Evolutionary conservation across 2,113 vertebrate genomes (phyloP).

Genomic region (Callaeas wilsoni): DNA sequence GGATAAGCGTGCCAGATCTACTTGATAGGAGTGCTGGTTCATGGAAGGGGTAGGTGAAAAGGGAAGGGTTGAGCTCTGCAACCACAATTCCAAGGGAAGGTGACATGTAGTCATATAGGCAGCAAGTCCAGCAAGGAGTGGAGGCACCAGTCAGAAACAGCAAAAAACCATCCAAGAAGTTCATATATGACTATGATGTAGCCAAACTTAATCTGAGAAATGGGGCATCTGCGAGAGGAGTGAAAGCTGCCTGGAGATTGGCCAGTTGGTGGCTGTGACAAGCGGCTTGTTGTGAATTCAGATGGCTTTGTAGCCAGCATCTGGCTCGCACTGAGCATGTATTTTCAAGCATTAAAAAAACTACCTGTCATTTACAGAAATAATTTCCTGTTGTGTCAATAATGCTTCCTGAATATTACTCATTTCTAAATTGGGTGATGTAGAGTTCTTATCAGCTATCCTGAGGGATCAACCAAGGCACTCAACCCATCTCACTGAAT

Average conservation of each 20-base stretch:
- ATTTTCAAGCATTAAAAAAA: not conserved
- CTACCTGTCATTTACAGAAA: not conserved
- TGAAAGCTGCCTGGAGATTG: not conserved
- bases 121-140: not conserved
- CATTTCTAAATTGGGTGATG: not conserved
- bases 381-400: not conserved
- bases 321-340: not conserved
- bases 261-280: not conserved
- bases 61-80: not conserved
- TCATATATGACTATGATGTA: not conserved
- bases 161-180: not conserved
- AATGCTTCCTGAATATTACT: not conserved
- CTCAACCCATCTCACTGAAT: not conserved
- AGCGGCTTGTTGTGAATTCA: not conserved
- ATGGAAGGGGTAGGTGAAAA: not conserved
- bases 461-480: not conserved
- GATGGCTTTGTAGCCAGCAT: not conserved
- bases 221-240: not conserved
- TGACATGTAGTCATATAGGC: fast-evolving
- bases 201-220: not conserved
- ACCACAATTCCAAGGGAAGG: not conserved
- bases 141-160: not conserved
- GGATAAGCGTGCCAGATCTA: not conserved
- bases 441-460: not conserved
- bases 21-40: not conserved